phyloP scores from a whole-genome alignment of 2,113 vertebrate genomes.

The Cephalopholis sonnerati region DNA sequence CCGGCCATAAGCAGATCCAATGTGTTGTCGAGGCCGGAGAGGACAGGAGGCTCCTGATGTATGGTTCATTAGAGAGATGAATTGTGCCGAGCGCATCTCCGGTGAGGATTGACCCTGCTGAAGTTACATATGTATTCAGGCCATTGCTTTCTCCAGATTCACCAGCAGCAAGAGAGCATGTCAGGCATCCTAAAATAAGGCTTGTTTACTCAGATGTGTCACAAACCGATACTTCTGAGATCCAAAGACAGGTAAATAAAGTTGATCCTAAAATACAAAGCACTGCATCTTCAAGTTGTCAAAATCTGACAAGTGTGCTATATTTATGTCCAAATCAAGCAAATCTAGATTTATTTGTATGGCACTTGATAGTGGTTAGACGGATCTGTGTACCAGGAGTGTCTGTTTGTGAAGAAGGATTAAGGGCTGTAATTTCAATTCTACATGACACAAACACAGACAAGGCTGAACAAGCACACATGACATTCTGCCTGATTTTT shows the following conservation, averaged over 20 bases:
- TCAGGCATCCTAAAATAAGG: neutral
- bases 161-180: neutral
- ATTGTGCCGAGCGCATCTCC: conserved; percentile 44
- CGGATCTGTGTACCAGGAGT: neutral
- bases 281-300: neutral
- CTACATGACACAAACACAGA: neutral
- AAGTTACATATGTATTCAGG: conserved; percentile 55
- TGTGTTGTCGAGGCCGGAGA: conserved; percentile 36
- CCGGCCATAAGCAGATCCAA: conserved; percentile 48
- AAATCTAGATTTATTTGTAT: neutral
- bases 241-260: neutral
- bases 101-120: conserved; percentile 43
- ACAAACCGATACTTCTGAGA: conserved; percentile 1
- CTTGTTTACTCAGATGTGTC: neutral
- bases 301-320: neutral
- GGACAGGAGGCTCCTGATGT: conserved; percentile 60
- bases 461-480: neutral
- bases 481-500: neutral
- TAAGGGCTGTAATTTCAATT: conserved; percentile 4
- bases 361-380: neutral
- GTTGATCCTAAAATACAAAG: neutral
- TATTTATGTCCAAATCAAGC: neutral
- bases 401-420: conserved; percentile 18
- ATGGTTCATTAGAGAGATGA: conserved; percentile 71
- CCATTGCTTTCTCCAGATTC: conserved; percentile 11